Evolutionary conservation across 2,797 vertebrate species (phyloP).

Genomic region (Choloepus didactylus): DNA sequence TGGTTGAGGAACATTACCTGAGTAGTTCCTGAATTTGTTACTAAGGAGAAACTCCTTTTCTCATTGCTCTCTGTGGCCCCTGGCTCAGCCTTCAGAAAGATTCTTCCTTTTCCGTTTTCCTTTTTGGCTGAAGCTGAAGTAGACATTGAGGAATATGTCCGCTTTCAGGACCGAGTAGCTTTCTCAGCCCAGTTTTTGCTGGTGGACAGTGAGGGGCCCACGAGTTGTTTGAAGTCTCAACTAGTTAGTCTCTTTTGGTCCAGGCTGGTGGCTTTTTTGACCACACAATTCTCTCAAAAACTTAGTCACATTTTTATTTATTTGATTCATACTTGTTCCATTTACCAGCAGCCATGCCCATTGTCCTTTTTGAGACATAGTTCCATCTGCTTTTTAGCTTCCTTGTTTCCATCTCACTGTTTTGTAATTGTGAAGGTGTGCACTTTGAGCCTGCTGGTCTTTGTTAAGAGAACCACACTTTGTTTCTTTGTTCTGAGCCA

Average conservation of each 20-base stretch:
- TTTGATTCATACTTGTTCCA: background rate
- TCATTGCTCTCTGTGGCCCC: background rate
- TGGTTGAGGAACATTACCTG: background rate
- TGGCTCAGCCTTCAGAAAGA: background rate
- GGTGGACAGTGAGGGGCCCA: background rate
- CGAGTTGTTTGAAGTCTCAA: background rate
- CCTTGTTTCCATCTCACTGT: background rate
- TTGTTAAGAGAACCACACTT: background rate
- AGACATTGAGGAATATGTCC: background rate
- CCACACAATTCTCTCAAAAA: background rate
- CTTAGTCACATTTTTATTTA: background rate
- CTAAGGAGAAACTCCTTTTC: background rate
- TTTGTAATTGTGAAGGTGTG: background rate
- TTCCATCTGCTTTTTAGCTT: background rate
- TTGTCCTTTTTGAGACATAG: background rate
- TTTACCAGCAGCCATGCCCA: background rate
- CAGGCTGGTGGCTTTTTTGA: background rate
- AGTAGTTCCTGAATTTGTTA: conserved; percentile 2
- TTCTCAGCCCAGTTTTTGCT: background rate
- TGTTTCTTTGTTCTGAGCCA: background rate
- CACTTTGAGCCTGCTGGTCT: background rate
- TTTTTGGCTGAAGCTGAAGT: background rate
- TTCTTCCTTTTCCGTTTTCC: conserved; percentile 3
- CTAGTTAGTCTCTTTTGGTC: background rate
- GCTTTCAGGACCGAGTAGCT: conserved; percentile 6